Evolutionary conservation across 2,113 vertebrate genomes (phyloP), one percentile per base, ranked within the genome.

Genomic region (Xiphorhynchus elegans): DNA sequence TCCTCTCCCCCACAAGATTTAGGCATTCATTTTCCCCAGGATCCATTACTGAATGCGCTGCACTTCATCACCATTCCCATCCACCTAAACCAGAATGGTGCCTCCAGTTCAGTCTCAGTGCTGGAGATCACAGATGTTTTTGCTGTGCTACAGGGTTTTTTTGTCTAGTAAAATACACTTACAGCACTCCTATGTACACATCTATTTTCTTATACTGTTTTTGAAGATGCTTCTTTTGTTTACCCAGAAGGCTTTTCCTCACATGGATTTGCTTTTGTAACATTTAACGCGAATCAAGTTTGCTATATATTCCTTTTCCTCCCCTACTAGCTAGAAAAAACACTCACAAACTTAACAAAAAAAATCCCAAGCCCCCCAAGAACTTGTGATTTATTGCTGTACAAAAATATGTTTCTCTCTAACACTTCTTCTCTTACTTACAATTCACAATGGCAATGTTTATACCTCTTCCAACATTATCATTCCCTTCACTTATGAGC

Each of bases 381-480:
- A 89, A 56, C 16, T 14, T 47, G 26, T 44, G 68, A 91, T 60
- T 39, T 58, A 89, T 8, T 58, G 31, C 55, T 77, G 37, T 44
- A 68, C 28, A 59, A 46, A 90, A 37, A 2, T 44, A 25, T 10
- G 29, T 53, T 2, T 74, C 14, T 52, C 29, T 87, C 29, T 55
- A 47, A 55, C 6, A 19, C 15, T 52, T 81, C 68, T 81, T 44
- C 33, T 91, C 13, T 40, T 87, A 98, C 98, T 98, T 88, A 98
- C 98, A 98, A 50, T 98, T 82, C 72, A 98, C 96, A 63, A 94
- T 21, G 67, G 97, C 98, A 73, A 98, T 95, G 49, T 98, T 98
- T 80, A 98, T 98, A 42, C 98, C 98, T 96, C 97, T 97, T 74
- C 64, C 93, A 50, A n/a, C 87, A 39, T 96, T 94, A 49, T 66